A percentile compares a stretch with the other conserved stretches of the same genome.
These are phyloP conservation scores for Deilephila porcellus DNA, from an alignment of 2,888 invertebrate genomes.

Conservation along the genomic window DNA sequence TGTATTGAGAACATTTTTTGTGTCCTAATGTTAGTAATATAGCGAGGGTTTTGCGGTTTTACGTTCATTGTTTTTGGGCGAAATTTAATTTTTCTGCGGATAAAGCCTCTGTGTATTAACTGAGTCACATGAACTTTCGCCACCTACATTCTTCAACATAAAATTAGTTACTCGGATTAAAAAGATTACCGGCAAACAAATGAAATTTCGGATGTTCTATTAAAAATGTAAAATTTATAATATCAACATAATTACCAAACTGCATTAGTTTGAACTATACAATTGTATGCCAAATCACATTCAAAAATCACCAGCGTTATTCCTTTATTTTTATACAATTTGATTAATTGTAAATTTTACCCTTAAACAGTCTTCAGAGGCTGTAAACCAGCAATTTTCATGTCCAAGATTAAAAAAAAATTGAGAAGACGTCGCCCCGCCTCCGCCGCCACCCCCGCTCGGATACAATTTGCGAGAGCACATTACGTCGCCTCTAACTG, in stretches of 20 bases:
- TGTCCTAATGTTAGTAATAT: too few relatives aligned
- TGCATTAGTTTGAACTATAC: too few relatives aligned
- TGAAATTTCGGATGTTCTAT: not conserved
- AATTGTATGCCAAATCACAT: too few relatives aligned
- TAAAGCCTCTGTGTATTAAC: not conserved
- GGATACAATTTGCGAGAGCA: slow-evolving; percentile 27
- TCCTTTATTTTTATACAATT: not conserved
- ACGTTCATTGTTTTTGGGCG: not conserved
- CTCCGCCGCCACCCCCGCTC: slow-evolving; percentile 21
- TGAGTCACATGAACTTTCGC: not conserved
- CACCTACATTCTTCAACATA: not conserved
- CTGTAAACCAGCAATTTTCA: not conserved
- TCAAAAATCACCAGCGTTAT: too few relatives aligned
- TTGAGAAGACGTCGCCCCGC: slow-evolving; percentile 25
- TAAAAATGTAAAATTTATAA: too few relatives aligned
- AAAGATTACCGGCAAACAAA: too few relatives aligned
- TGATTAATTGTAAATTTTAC: not conserved
- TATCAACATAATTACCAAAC: too few relatives aligned
- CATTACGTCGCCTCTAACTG: slow-evolving; percentile 28
- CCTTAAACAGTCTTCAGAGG: not conserved
- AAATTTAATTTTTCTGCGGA: not conserved
- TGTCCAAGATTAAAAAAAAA: slow-evolving; percentile 16
- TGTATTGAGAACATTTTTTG: too few relatives aligned
- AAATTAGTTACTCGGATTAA: too few relatives aligned
- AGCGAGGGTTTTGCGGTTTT: too few relatives aligned